These are phyloP conservation scores for Arenaria interpres DNA, from an alignment of 2,113 vertebrate species.

Conservation along the genomic window DNA sequence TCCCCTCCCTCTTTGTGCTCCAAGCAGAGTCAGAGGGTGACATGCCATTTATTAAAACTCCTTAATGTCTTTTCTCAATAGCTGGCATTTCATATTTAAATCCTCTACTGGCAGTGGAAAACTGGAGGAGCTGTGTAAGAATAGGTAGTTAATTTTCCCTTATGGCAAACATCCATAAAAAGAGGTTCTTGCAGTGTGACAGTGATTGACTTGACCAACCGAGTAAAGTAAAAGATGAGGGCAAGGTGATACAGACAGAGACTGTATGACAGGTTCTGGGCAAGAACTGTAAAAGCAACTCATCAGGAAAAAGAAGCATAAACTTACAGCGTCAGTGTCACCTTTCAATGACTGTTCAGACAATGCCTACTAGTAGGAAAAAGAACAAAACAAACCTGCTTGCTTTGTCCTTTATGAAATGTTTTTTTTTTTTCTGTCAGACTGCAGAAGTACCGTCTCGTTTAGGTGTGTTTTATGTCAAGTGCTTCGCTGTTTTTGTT, in stretches of 20 bases:
- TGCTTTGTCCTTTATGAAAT: neutral
- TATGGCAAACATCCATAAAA: neutral
- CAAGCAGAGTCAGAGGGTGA: neutral
- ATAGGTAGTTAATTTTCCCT: neutral
- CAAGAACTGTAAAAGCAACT: neutral
- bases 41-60: constrained; percentile 25
- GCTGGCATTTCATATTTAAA: neutral
- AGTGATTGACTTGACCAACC: neutral
- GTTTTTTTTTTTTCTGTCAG: neutral
- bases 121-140: neutral
- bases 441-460: neutral
- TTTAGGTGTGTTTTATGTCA: neutral
- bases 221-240: neutral
- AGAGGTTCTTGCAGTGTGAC: neutral
- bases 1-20: neutral
- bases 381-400: neutral
- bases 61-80: constrained; percentile 1
- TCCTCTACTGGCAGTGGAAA: neutral
- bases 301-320: neutral
- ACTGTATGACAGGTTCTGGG: neutral
- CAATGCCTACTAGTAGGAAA: neutral
- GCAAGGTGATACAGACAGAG: neutral
- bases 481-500: neutral
- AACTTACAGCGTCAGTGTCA: neutral
- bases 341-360: neutral